Conservation (phyloP, 2,888 invertebrate species). For the Lithophane ornitopus region DNA sequence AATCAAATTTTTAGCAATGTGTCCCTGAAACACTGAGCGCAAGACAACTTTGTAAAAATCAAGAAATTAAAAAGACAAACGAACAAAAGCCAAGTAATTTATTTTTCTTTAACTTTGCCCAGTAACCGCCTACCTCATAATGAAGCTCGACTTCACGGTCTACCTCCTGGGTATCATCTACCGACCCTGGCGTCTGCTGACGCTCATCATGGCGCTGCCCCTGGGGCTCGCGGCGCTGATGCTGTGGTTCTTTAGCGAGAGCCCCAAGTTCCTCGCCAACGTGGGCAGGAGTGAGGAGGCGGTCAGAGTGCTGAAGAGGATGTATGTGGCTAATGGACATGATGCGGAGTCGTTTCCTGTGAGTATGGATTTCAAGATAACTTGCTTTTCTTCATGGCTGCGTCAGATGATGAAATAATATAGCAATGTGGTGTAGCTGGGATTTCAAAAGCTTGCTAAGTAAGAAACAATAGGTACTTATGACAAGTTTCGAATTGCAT, state of each 20-base stretch:
- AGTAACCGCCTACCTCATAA: conserved; percentile 84
- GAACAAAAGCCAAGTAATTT: background rate
- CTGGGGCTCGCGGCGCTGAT: conserved; percentile 91
- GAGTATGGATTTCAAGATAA: conserved; percentile 51
- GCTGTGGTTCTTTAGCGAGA: conserved; percentile 92
- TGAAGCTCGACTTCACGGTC: conserved; percentile 81
- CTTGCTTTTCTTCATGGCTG: too few relatives aligned
- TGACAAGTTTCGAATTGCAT: too few relatives aligned
- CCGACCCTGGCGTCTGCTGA: conserved; percentile 85
- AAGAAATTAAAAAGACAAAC: background rate
- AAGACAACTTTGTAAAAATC: background rate
- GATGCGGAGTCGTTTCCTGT: conserved; percentile 78
- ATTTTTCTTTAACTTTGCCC: conserved; percentile 53
- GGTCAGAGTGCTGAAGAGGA: conserved; percentile 89
- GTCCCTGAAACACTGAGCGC: background rate
- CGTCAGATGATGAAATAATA: too few relatives aligned
- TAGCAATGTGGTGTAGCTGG: too few relatives aligned
- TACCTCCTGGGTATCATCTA: conserved; percentile 78
- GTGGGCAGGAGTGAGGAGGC: conserved; percentile 92
- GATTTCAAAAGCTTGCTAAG: too few relatives aligned
- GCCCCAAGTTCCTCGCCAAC: conserved; percentile 94
- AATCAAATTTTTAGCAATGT: background rate
- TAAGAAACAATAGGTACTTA: too few relatives aligned
- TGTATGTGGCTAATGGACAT: conserved; percentile 91
- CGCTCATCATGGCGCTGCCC: conserved; percentile 90